Conservation (phyloP, 2,113 vertebrate genomes). For the Xerus inauris region DNA sequence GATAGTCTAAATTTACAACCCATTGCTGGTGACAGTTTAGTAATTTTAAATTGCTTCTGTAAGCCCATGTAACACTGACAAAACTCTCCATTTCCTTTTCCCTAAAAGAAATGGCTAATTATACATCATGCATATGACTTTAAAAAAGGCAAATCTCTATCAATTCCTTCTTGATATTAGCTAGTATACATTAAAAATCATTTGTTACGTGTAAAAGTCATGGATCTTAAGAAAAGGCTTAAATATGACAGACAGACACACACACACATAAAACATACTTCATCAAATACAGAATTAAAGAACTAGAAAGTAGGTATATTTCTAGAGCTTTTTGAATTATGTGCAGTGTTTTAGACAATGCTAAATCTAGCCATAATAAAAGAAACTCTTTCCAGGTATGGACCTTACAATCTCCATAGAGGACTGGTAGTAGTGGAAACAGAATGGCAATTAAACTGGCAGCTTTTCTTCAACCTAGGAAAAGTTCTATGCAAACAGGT, state of each 20-base stretch:
- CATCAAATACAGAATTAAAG: conserved; percentile 33
- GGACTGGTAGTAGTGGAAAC: neutral
- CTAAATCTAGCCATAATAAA: conserved; percentile 10
- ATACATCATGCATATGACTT: conserved; percentile 50
- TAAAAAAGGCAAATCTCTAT: conserved; percentile 53
- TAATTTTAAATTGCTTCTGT: conserved; percentile 97
- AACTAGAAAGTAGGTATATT: neutral
- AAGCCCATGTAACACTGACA: conserved; percentile 96
- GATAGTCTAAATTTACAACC: conserved; percentile 97
- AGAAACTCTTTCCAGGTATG: neutral
- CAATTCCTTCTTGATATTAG: conserved; percentile 2
- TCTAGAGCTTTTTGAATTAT: conserved; percentile 33
- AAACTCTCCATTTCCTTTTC: conserved; percentile 93
- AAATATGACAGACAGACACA: neutral
- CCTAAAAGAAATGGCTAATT: conserved; percentile 86
- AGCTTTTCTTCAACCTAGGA: neutral
- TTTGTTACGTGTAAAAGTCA: neutral
- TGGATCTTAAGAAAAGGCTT: conserved; percentile 21
- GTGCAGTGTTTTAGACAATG: conserved; percentile 14
- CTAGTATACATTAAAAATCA: neutral
- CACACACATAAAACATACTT: neutral
- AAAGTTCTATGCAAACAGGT: conserved; percentile 4
- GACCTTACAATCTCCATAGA: neutral
- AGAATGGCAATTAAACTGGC: neutral
- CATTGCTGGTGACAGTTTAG: conserved; percentile 95